These are phyloP conservation scores for Drosophila quadrilineata DNA, from an alignment of 1,140 invertebrate species.

Conservation along the genomic window DNA sequence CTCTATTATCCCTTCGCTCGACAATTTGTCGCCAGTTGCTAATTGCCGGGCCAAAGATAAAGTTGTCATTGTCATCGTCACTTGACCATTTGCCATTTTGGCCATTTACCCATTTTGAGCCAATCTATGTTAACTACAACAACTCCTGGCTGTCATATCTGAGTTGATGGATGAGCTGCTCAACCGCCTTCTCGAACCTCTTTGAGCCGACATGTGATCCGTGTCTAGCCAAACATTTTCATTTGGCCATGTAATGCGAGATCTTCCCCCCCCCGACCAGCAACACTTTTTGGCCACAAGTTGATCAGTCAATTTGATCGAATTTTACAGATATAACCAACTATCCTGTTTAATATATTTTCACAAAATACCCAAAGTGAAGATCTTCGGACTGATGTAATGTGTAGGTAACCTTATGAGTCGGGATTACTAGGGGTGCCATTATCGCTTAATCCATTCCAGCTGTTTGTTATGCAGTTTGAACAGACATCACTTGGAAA, in stretches of 20 bases:
- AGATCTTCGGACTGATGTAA: no score
- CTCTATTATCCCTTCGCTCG: slow-evolving; percentile 33
- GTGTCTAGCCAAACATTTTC: slow-evolving; percentile 13
- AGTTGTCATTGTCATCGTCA: no score
- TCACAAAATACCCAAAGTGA: no score
- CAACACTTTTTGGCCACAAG: neutral
- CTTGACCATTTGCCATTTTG: no score
- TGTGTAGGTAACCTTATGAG: no score
- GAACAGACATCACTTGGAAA: no score
- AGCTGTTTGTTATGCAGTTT: no score
- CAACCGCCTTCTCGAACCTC: neutral
- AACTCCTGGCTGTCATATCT: slow-evolving; percentile 18
- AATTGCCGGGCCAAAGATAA: slow-evolving; percentile 41
- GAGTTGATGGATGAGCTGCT: slow-evolving; percentile 24
- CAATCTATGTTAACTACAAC: neutral
- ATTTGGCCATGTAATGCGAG: slow-evolving; percentile 7
- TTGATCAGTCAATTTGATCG: slow-evolving; percentile 16
- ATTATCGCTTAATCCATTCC: no score
- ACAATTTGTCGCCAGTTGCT: slow-evolving; percentile 77
- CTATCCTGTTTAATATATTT: no score
- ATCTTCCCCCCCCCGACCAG: neutral
- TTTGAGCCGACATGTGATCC: slow-evolving; percentile 29
- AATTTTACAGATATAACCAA: no score
- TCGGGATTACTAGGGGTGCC: no score
- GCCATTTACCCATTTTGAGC: slow-evolving; percentile 2